Evolutionary conservation across 2,113 vertebrate species (phyloP).

Genomic region (Ceyx melanurus): DNA sequence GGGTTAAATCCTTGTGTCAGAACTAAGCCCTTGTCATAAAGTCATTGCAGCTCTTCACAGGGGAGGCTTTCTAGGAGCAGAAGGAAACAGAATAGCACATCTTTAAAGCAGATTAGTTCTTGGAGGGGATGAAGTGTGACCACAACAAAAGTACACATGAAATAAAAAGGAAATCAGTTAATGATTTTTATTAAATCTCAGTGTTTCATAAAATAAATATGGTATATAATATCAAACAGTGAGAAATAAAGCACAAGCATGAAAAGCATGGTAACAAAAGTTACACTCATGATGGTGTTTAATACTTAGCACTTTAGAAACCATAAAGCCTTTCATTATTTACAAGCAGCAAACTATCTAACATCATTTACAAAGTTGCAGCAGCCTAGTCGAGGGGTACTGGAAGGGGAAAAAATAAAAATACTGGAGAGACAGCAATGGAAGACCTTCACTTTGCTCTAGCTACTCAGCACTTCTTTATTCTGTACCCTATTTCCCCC

Average conservation of each 20-base stretch:
- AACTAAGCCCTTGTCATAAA: neutral
- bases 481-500: neutral
- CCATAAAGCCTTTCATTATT: constrained; percentile 76
- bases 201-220: constrained; percentile 90
- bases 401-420: neutral
- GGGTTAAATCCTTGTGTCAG: neutral
- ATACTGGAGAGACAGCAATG: neutral
- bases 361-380: constrained; percentile 67
- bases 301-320: constrained; percentile 76
- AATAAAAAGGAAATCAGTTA: constrained; percentile 65
- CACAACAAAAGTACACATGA: constrained; percentile 29
- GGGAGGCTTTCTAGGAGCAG: neutral
- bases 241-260: constrained; percentile 79
- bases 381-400: constrained; percentile 48
- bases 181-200: constrained; percentile 87
- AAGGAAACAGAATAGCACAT: constrained; percentile 27
- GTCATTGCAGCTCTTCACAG: neutral
- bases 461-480: neutral
- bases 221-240: constrained; percentile 80
- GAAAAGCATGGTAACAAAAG: constrained; percentile 78
- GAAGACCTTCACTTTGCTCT: constrained; percentile 21
- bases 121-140: neutral
- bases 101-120: constrained; percentile 39
- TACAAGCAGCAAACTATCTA: constrained; percentile 78
- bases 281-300: constrained; percentile 49